phyloP scores from a whole-genome alignment of 1,140 invertebrate species.

The Aphelenchoides avenae region DNA sequence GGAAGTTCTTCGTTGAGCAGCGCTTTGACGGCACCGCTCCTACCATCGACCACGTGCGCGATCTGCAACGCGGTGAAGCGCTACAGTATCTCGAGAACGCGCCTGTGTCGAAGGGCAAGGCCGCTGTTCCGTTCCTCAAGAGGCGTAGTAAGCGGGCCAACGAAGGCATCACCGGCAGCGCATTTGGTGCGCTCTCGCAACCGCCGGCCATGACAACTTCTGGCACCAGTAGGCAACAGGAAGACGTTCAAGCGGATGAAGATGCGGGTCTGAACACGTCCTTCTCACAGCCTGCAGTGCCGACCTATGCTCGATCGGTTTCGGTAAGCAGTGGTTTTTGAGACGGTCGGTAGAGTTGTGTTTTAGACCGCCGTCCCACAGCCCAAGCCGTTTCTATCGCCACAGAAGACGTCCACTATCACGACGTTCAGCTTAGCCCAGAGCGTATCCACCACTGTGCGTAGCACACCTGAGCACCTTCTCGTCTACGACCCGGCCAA shows the following conservation, averaged over 20 bases:
- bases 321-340: no score
- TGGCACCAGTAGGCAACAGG: background rate
- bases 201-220: conserved; percentile 9
- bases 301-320: no score
- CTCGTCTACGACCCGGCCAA: conserved; percentile 15
- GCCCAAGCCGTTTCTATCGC: no score
- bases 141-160: background rate
- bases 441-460: no score
- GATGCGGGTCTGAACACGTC: conserved; percentile 9
- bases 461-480: no score
- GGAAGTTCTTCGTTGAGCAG: conserved; percentile 27
- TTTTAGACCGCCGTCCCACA: no score
- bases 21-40: conserved; percentile 1
- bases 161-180: background rate
- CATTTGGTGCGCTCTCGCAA: background rate
- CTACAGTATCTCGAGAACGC: conserved; percentile 33
- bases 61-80: conserved; percentile 38
- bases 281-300: conserved; percentile 21
- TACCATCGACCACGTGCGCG: conserved; percentile 27
- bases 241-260: background rate
- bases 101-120: conserved; percentile 30
- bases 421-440: no score
- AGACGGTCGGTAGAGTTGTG: no score
- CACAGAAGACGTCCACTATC: no score
- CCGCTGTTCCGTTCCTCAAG: conserved; percentile 37